Percentiles rank a stretch among this genome's conserved stretches.
These are phyloP conservation scores for Micronisus gabar DNA, from an alignment of 2,113 vertebrate species.

Conservation along the genomic window DNA sequence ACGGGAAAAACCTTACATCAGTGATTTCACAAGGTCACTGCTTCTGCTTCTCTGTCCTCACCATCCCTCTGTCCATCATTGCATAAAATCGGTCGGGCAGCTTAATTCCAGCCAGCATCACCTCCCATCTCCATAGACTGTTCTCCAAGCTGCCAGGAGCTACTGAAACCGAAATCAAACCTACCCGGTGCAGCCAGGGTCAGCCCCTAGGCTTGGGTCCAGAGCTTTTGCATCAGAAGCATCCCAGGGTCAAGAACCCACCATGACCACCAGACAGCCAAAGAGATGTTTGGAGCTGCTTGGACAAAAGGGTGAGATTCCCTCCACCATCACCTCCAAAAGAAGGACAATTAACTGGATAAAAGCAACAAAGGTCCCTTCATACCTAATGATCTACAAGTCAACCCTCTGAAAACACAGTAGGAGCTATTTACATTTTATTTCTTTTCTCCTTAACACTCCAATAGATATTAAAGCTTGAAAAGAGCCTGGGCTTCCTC, in stretches of 20 bases:
- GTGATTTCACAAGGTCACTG: background rate
- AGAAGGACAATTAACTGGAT: background rate
- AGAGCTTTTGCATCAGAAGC: background rate
- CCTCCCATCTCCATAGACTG: background rate
- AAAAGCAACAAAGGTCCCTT: background rate
- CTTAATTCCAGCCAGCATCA: accelerated
- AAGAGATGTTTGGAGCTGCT: background rate
- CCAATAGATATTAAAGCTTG: background rate
- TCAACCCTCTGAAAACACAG: background rate
- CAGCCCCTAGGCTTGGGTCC: background rate
- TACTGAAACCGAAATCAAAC: background rate
- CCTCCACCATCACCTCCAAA: background rate
- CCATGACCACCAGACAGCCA: accelerated
- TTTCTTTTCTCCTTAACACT: background rate
- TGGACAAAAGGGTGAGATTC: background rate
- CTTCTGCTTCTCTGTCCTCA: accelerated
- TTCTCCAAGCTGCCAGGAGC: background rate
- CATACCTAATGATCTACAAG: background rate
- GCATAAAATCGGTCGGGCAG: accelerated
- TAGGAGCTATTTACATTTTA: background rate
- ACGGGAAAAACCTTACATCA: background rate
- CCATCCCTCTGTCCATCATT: accelerated
- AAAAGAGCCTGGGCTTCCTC: background rate
- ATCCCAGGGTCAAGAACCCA: background rate
- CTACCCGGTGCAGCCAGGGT: accelerated